These are phyloP conservation scores for Spicauda simplicius DNA, from an alignment of 2,888 invertebrate genomes.

Conservation along the genomic window DNA sequence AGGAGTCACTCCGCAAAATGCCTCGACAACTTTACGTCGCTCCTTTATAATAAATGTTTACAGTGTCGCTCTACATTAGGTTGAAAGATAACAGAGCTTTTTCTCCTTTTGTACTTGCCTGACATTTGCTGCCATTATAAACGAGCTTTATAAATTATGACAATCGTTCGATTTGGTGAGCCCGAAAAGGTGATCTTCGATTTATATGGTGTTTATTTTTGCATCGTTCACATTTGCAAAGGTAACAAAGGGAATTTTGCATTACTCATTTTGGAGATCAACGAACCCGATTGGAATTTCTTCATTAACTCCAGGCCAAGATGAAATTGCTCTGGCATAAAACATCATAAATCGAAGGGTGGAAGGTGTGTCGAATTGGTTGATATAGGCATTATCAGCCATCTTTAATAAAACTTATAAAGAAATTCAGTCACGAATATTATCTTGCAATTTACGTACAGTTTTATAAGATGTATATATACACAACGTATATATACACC, in stretches of 20 bases:
- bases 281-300: slow-evolving; percentile 54
- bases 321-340: slow-evolving; percentile 13
- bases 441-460: neutral
- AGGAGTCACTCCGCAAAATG: slow-evolving; percentile 82
- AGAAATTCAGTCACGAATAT: neutral
- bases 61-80: slow-evolving; percentile 75
- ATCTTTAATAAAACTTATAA: neutral
- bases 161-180: slow-evolving; percentile 60
- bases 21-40: slow-evolving; percentile 63
- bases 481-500: too few relatives aligned
- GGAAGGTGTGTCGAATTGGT: neutral
- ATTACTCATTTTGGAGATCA: slow-evolving; percentile 54
- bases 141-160: slow-evolving; percentile 68
- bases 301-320: slow-evolving; percentile 42
- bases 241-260: slow-evolving; percentile 44
- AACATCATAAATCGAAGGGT: slow-evolving; percentile 1
- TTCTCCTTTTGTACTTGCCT: slow-evolving; percentile 72
- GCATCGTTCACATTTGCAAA: slow-evolving; percentile 56
- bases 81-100: slow-evolving; percentile 80
- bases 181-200: slow-evolving; percentile 53
- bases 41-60: slow-evolving; percentile 80
- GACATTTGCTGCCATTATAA: slow-evolving; percentile 64
- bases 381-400: neutral
- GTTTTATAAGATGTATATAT: too few relatives aligned
- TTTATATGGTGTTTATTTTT: slow-evolving; percentile 59